Conservation (phyloP, 2,888 invertebrate species). For the Neoaliturus tenellus region DNA sequence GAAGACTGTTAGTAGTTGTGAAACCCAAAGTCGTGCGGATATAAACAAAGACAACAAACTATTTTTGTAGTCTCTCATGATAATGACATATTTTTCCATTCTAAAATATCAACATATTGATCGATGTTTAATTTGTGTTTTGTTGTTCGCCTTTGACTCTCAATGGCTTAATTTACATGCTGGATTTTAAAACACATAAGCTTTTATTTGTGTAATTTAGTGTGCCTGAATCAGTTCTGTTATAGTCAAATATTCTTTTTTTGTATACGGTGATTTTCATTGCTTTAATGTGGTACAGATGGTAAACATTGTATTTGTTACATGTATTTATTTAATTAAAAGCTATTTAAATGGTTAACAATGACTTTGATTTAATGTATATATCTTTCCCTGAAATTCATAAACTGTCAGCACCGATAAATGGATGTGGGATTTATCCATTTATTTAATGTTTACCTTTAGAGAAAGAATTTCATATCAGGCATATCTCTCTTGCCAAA, state of each 20-base stretch:
- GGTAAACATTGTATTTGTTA: slow-evolving; percentile 39
- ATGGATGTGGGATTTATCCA: too few relatives aligned
- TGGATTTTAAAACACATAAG: not conserved
- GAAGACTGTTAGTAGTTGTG: slow-evolving; percentile 25
- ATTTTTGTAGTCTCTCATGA: not conserved
- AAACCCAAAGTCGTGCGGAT: not conserved
- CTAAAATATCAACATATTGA: not conserved
- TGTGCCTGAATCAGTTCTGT: slow-evolving; percentile 15
- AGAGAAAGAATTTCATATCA: too few relatives aligned
- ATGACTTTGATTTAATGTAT: not conserved
- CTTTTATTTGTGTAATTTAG: slow-evolving; percentile 43
- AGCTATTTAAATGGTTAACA: slow-evolving; percentile 5
- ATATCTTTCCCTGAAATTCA: too few relatives aligned
- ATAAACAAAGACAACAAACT: not conserved
- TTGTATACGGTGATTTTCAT: slow-evolving; percentile 41
- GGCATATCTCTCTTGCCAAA: too few relatives aligned
- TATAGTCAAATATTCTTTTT: slow-evolving; percentile 22
- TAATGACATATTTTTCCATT: not conserved
- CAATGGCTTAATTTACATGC: slow-evolving; percentile 21
- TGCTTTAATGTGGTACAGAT: slow-evolving; percentile 46
- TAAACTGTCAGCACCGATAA: too few relatives aligned
- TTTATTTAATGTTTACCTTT: too few relatives aligned
- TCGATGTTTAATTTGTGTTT: not conserved
- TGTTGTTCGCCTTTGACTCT: not conserved
- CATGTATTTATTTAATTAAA: slow-evolving; percentile 39